Evolutionary conservation across 92 coral and sea anemone genomes (phyloP).

Genomic region (Zoanthus solanderi): DNA sequence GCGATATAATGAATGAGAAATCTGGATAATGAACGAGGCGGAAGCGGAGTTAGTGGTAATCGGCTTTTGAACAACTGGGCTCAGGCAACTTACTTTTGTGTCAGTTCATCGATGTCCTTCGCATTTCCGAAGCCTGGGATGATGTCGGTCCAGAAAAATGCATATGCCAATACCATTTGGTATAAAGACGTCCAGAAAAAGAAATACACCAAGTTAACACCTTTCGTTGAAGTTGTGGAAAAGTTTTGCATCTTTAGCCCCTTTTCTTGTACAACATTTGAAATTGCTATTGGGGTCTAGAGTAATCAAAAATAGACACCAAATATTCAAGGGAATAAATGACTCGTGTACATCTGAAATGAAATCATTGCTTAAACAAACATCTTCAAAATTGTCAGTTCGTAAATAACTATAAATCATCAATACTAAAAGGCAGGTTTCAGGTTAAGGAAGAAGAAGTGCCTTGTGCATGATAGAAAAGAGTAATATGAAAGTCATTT

Average conservation of each 20-base stretch:
- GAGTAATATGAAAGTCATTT: too few species aligned
- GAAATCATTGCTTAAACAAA: not conserved
- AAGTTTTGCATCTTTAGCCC: constrained; percentile 77
- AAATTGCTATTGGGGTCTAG: constrained; percentile 77
- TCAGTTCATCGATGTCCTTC: constrained; percentile 60
- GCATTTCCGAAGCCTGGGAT: constrained; percentile 86
- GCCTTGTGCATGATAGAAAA: too few species aligned
- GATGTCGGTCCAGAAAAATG: constrained; percentile 84
- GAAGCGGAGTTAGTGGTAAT: too few species aligned
- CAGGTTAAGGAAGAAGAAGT: too few species aligned
- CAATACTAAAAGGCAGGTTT: too few species aligned
- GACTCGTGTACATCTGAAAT: not conserved
- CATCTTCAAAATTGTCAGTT: too few species aligned
- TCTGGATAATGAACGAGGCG: too few species aligned
- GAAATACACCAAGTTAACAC: constrained; percentile 76
- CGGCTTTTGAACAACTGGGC: too few species aligned
- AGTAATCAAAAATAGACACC: not conserved
- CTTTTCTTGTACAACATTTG: constrained; percentile 80
- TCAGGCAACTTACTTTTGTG: constrained; percentile 72
- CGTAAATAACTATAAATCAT: too few species aligned
- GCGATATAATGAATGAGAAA: too few species aligned
- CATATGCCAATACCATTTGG: constrained; percentile 61
- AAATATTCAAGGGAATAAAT: too few species aligned
- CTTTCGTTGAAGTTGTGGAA: constrained; percentile 37
- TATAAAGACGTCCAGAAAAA: constrained; percentile 84